A percentile compares a stretch with the other conserved stretches of the same genome.
Evolutionary conservation across 1,140 invertebrate species (phyloP).

Genomic region (Lithobius niger): DNA sequence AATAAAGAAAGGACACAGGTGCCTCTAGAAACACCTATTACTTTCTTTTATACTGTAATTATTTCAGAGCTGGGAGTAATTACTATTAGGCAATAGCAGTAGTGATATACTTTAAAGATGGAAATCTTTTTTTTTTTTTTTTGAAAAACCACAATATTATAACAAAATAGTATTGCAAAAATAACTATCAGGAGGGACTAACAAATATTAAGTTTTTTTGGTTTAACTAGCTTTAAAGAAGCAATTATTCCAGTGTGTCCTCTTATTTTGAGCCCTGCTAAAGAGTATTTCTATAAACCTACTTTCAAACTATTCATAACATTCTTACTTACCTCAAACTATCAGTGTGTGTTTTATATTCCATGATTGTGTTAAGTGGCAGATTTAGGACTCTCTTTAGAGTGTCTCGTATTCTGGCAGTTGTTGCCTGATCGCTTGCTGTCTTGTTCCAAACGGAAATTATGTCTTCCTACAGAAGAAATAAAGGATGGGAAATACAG

Average conservation of each 20-base stretch:
- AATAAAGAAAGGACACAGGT: too few species aligned
- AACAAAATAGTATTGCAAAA: not conserved
- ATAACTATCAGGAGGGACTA: not conserved
- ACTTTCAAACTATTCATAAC: not conserved
- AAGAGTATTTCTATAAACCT: not conserved
- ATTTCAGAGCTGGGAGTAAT: too few species aligned
- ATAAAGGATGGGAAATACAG: conserved; percentile 11
- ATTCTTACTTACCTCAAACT: conserved; percentile 49
- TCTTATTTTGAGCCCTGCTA: not conserved
- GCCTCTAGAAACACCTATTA: too few species aligned
- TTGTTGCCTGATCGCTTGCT: conserved; percentile 72
- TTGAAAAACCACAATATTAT: too few species aligned
- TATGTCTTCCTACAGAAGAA: conserved; percentile 92
- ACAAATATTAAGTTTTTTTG: not conserved
- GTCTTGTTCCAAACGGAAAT: conserved; percentile 97
- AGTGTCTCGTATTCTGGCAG: conserved; percentile 82
- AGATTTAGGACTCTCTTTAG: conserved; percentile 86
- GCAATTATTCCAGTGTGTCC: not conserved
- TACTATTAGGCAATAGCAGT: too few species aligned
- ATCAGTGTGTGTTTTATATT: conserved; percentile 90
- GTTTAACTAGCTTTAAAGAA: conserved; percentile 4
- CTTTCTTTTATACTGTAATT: too few species aligned
- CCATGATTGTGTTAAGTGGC: conserved; percentile 78
- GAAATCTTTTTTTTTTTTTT: too few species aligned
- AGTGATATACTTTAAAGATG: too few species aligned